Conservation (phyloP, 2,888 invertebrate genomes). For the Acleris cristana region DNA sequence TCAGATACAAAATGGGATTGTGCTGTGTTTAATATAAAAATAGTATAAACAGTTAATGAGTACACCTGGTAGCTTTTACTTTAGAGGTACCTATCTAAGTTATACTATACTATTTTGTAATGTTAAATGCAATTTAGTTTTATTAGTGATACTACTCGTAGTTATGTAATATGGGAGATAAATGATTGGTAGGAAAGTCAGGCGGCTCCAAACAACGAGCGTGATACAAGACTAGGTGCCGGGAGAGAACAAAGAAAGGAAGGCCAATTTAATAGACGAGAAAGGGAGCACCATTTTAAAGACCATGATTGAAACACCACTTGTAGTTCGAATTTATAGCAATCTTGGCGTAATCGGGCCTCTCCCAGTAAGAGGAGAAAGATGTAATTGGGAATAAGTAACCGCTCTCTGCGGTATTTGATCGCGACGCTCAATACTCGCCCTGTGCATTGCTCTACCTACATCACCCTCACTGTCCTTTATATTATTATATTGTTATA, state of each 20-base stretch:
- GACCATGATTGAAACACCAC: conserved; percentile 72
- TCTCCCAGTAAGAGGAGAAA: conserved; percentile 71
- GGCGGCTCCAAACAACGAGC: conserved; percentile 49
- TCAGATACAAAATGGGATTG: conserved; percentile 33
- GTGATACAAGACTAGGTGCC: conserved; percentile 58
- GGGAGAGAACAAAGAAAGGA: conserved; percentile 77
- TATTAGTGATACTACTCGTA: no score
- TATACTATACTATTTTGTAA: no score
- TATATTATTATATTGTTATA: no score
- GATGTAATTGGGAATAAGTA: conserved; percentile 71
- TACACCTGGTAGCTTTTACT: background rate
- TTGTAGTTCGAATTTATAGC: conserved; percentile 80
- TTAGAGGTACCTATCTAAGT: no score
- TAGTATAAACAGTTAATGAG: background rate
- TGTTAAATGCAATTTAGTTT: no score
- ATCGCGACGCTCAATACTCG: conserved; percentile 60
- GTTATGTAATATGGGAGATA: background rate
- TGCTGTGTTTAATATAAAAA: background rate
- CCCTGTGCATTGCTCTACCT: conserved; percentile 43
- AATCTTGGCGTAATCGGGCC: conserved; percentile 77
- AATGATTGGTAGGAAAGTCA: background rate
- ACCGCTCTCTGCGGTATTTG: conserved; percentile 66
- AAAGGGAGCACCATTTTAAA: conserved; percentile 81
- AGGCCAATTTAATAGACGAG: conserved; percentile 77
- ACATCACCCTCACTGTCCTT: background rate